A percentile compares a stretch with the other conserved stretches of the same genome.
Conservation (phyloP, 2,888 invertebrate species). For the Amphipoea oculea region DNA sequence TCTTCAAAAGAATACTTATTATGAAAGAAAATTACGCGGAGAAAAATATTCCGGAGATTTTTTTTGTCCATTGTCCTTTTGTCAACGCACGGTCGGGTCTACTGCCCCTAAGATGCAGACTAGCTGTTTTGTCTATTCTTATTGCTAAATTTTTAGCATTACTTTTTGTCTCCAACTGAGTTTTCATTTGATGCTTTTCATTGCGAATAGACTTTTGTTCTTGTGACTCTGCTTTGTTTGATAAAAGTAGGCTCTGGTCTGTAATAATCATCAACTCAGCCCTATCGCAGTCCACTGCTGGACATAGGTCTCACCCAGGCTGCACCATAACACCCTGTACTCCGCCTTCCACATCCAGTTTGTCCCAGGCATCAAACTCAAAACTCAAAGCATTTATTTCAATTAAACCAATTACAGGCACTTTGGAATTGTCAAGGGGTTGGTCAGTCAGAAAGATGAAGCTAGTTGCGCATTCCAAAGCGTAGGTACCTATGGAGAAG, state of each 20-base stretch:
- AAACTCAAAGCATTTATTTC: too few species aligned
- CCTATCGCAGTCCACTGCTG: not conserved
- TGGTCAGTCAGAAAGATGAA: too few species aligned
- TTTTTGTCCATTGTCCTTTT: slow-evolving; percentile 71
- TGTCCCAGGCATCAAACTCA: not conserved
- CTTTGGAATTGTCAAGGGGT: too few species aligned
- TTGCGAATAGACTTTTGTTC: slow-evolving; percentile 38
- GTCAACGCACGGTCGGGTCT: slow-evolving; percentile 58
- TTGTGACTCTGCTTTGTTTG: slow-evolving; percentile 25
- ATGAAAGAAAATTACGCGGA: slow-evolving; percentile 70
- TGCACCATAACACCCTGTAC: not conserved
- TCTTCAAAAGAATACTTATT: slow-evolving; percentile 76
- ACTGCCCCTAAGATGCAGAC: slow-evolving; percentile 69
- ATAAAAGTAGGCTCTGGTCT: not conserved
- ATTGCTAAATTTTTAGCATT: slow-evolving; percentile 60
- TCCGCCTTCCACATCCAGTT: not conserved
- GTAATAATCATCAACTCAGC: not conserved
- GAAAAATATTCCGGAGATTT: slow-evolving; percentile 70
- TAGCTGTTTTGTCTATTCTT: slow-evolving; percentile 65
- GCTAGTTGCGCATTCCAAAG: too few species aligned
- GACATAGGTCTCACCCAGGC: not conserved
- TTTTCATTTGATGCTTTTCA: slow-evolving; percentile 53
- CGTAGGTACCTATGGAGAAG: too few species aligned
- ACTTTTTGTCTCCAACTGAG: slow-evolving; percentile 52
- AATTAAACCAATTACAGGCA: too few species aligned